Evolutionary conservation across 2,797 vertebrate genomes (phyloP).

Genomic region (Bucorvus abyssinicus): DNA sequence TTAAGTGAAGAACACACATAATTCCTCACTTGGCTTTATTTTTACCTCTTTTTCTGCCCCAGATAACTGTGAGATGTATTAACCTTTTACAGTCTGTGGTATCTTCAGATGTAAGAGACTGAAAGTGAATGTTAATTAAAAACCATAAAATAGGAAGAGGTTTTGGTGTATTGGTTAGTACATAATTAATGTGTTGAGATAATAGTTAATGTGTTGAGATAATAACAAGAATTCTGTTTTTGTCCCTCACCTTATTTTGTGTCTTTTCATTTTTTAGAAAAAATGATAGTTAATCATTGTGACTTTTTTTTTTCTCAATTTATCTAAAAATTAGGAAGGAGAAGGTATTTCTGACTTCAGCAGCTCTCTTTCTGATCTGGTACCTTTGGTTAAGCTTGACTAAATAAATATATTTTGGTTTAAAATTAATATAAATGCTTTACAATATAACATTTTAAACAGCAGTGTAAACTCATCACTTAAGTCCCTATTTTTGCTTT

Average conservation of each 20-base stretch:
- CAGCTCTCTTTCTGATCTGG: neutral
- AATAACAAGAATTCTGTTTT: neutral
- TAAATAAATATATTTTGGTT: neutral
- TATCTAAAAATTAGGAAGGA: neutral
- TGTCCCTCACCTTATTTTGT: neutral
- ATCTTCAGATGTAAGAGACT: neutral
- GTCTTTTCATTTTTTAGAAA: neutral
- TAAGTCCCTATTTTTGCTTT: neutral
- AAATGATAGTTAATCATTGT: neutral
- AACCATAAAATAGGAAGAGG: neutral
- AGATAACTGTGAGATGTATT: neutral
- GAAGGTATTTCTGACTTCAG: neutral
- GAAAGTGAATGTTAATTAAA: neutral
- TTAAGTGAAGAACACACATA: neutral
- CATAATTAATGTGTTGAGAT: neutral
- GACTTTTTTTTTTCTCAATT: neutral
- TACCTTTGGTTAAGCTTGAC: neutral
- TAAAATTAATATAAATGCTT: neutral
- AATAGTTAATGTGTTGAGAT: neutral
- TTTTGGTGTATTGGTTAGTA: neutral
- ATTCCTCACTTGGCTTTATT: neutral
- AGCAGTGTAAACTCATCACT: neutral
- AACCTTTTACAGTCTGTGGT: neutral
- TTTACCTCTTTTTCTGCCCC: neutral
- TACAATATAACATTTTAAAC: neutral